phyloP scores from a whole-genome alignment of 2,797 vertebrate genomes.

The Pseudotriccus pelzelni region DNA sequence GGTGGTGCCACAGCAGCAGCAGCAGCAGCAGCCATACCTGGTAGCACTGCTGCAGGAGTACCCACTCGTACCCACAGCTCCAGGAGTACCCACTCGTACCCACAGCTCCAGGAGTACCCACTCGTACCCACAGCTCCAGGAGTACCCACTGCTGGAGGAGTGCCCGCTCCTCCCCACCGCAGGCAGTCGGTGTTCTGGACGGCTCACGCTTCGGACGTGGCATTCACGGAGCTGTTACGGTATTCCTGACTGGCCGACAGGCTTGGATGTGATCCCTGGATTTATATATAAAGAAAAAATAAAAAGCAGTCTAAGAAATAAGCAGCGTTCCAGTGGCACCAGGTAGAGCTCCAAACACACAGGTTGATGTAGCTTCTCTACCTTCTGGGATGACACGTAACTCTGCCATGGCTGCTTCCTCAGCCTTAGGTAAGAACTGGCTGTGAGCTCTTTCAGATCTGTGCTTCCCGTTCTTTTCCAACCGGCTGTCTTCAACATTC shows the following conservation, averaged over 20 bases:
- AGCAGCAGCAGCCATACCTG: neutral
- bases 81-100: too few relatives aligned
- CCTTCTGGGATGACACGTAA: neutral
- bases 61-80: too few relatives aligned
- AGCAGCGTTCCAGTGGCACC: too few relatives aligned
- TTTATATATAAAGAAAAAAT: too few relatives aligned
- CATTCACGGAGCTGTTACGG: rapidly evolving
- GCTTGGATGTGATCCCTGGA: neutral
- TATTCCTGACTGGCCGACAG: neutral
- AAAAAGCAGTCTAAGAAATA: neutral
- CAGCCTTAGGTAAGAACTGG: neutral
- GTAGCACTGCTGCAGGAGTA: too few relatives aligned
- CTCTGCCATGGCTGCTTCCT: rapidly evolving
- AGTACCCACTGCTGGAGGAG: too few relatives aligned
- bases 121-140: too few relatives aligned
- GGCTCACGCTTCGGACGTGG: rapidly evolving
- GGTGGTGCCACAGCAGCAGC: neutral
- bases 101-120: too few relatives aligned
- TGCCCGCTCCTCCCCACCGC: neutral
- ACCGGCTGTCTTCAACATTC: neutral
- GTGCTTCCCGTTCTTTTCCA: neutral
- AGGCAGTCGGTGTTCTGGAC: rapidly evolving
- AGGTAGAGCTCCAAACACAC: neutral
- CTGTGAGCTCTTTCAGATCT: too few relatives aligned
- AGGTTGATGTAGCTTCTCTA: rapidly evolving